Evolutionary conservation across 2,888 invertebrate genomes (phyloP), one percentile per base, ranked within the genome.

Genomic region (Hypsopygia costalis): DNA sequence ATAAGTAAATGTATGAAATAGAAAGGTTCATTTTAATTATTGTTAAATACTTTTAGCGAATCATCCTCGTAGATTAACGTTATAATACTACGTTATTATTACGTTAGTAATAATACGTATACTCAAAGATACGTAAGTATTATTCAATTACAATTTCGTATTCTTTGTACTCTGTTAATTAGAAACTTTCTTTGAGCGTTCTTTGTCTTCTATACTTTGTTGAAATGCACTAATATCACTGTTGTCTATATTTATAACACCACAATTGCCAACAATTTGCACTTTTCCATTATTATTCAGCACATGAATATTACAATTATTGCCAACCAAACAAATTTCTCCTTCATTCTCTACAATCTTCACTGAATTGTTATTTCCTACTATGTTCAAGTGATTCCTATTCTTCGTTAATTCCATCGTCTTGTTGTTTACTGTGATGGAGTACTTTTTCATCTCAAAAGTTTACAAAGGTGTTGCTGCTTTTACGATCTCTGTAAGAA

Each of bases 291-390:
- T 50, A 39, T 74, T 75, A 12, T 65, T 49, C 11, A 55, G 40
- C 16, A 73, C 57, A 11, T 63, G 59, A 6, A 73, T 47, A 10
- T 47, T 54, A 46, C 68, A 70, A 36, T 66, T 56, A 11, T 53
- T 46, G 3, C 72, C 76, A 9, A 67, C 50, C 46, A 73, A 52
- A n/a, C 50, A 45, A 31, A 74, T 62, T 40, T 54, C 55, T 8
- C 70, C 71, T 16, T 58, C 48, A 43, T 75, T 75, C 29, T 52
- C 62, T 7, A 47, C 36, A 36, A 74, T 68, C 34, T 52, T 62
- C n/a, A 76, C 58, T 22, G 52, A 51, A 43, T 71, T 75, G 41
- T 71, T 66, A 32, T 67, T 52, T 3, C 75, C 75, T 25, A 67
- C 47, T 34, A 75, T 67, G 42, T 59, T 62, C 33, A 73, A 46